Base-by-base conservation (phyloP, 2,113 vertebrate species). In the Equus quagga region DNA sequence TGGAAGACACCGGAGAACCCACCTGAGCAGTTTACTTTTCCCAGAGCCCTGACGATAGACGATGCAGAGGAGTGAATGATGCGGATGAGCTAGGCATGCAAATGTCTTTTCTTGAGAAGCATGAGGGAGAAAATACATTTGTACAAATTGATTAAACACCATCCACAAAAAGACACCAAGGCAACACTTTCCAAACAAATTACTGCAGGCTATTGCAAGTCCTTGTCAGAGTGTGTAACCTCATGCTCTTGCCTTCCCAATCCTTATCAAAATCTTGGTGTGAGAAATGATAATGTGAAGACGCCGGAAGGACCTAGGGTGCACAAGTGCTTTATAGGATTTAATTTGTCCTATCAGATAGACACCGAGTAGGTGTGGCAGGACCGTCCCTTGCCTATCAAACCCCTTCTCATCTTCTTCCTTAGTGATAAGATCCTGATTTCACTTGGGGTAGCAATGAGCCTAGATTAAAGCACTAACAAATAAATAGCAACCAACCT, bases 271-370 rank as follows among this genome's bases (percentile, higher is more conserved):
- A 65, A 60, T 31, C 9, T 54, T 24, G 0, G 46, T 1, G 2
- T 17, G 64, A 95, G 69, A 28, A 41, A 46, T 24, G 70, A 65
- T 46, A 3, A 9, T 0, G 23, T 1, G 51, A 49, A 70, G 44
- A 11, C 18, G 5, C 18, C 0, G 1, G 70, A 67, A 41, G n/a
- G 41, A 79, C 7, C 14, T 8, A 1, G 60, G 60, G 1, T 26
- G 8, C 14, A 0, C 14, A 1, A 9, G 8, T 44, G 54, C 65
- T 65, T 33, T 6, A 0, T 0, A 2, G 19, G 2, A 1, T 36
- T 56, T 13, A 9, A 12, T 56, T n/a, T 28, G 56, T 44, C 33
- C 31, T 33, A 0, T 13, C 1, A 2, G 49, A 65, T 28, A 67
- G 49, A 80, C 4, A 31, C 12, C 2, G 21, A 23, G 44, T 1